These are phyloP conservation scores for Lynx canadensis DNA, from an alignment of 2,113 vertebrate genomes.

Conservation along the genomic window DNA sequence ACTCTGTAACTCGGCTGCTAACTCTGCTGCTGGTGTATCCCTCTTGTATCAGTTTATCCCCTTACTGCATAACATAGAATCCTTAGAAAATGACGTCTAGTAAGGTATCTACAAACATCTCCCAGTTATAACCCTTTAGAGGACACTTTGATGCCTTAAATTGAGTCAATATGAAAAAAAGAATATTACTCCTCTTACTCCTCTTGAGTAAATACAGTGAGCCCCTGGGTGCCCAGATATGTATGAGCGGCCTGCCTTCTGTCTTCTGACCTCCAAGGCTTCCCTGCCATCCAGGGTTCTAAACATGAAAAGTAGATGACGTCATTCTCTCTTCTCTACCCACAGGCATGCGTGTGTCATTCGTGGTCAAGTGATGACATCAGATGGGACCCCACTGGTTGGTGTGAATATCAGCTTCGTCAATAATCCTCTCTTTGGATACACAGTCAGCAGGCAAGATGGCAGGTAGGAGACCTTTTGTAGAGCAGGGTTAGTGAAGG, in stretches of 20 bases:
- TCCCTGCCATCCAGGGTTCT: background rate
- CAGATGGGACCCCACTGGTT: slow-evolving; percentile 97
- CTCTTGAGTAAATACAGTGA: background rate
- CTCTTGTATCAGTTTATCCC: background rate
- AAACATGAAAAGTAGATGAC: background rate
- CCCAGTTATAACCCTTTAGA: background rate
- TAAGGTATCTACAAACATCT: background rate
- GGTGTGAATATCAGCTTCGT: slow-evolving; percentile 99
- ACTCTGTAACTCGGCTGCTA: background rate
- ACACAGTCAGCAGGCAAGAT: slow-evolving; percentile 97
- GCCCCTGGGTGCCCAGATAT: background rate
- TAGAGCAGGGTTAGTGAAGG: background rate
- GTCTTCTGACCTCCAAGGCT: background rate
- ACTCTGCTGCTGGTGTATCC: background rate
- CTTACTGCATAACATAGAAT: background rate
- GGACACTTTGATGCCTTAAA: background rate
- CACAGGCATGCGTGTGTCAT: slow-evolving; percentile 96
- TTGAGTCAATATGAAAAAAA: background rate
- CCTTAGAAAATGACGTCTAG: background rate
- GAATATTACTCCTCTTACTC: background rate
- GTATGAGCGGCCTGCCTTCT: background rate
- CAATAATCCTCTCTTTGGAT: slow-evolving; percentile 94
- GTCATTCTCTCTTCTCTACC: slow-evolving; percentile 24
- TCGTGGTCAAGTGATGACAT: slow-evolving; percentile 97
- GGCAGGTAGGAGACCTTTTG: slow-evolving; percentile 90